phyloP scores from a whole-genome alignment of 2,113 vertebrate species.

The Vanacampus margaritifer region DNA sequence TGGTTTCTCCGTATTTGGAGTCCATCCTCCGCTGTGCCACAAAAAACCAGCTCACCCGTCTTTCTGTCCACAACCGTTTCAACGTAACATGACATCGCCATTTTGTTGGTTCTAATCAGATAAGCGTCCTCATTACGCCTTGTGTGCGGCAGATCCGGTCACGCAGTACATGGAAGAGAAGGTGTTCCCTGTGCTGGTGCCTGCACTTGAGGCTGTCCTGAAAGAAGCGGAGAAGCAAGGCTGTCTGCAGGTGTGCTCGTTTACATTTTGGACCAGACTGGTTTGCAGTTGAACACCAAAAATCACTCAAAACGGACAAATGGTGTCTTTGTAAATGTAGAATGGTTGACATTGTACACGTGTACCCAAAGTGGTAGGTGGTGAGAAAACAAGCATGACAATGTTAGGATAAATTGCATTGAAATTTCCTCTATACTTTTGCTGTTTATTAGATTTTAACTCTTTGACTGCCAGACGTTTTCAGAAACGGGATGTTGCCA shows the following conservation, averaged over 20 bases:
- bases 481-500: too few species aligned
- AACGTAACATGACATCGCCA: slow-evolving; percentile 26
- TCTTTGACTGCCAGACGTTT: too few species aligned
- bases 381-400: too few species aligned
- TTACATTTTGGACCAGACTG: too few species aligned
- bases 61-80: slow-evolving; percentile 21
- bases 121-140: not conserved
- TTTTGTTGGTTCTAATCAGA: not conserved
- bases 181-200: slow-evolving; percentile 83
- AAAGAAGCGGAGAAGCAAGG: slow-evolving; percentile 74
- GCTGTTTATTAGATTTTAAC: too few species aligned
- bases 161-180: slow-evolving; percentile 71
- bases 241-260: slow-evolving; percentile 79
- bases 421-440: not conserved
- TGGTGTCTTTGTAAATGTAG: too few species aligned
- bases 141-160: slow-evolving; percentile 71
- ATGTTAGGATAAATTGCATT: too few species aligned
- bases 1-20: not conserved
- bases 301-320: too few species aligned
- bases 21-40: not conserved
- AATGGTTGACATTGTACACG: too few species aligned
- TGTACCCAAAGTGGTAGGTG: too few species aligned
- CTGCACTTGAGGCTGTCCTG: slow-evolving; percentile 80
- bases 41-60: slow-evolving; percentile 22
- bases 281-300: not conserved